Evolutionary conservation across 2,888 invertebrate species (phyloP).

Genomic region (Augochlorella aurata): DNA sequence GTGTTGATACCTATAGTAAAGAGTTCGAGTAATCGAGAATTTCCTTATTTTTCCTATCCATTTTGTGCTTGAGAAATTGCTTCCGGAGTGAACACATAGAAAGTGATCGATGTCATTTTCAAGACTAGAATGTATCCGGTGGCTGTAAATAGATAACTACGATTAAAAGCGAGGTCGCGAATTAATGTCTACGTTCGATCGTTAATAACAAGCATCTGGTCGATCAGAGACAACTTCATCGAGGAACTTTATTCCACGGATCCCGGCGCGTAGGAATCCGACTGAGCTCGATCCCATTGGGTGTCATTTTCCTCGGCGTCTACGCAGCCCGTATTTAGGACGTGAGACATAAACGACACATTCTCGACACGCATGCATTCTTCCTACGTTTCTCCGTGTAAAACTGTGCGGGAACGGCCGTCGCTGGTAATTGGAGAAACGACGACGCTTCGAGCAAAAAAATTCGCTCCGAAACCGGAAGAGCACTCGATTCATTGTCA

Average conservation of each 20-base stretch:
- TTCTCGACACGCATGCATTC: constrained; percentile 52
- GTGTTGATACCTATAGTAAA: too few species aligned
- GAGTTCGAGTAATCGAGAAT: too few species aligned
- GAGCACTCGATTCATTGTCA: constrained; percentile 49
- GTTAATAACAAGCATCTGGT: neutral
- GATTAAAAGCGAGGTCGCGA: too few species aligned
- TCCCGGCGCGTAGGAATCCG: constrained; percentile 1
- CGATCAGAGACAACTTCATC: constrained; percentile 3
- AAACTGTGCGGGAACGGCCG: constrained; percentile 31
- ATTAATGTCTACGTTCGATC: too few species aligned
- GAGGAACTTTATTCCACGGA: neutral
- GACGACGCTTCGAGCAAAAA: constrained; percentile 36
- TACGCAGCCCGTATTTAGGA: constrained; percentile 59
- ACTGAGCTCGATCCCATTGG: constrained; percentile 29
- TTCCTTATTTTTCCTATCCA: too few species aligned
- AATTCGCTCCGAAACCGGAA: constrained; percentile 24
- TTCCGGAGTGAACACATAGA: too few species aligned
- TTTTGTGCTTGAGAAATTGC: too few species aligned
- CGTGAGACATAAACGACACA: constrained; percentile 54
- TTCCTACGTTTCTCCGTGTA: constrained; percentile 38
- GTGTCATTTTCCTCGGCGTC: constrained; percentile 52
- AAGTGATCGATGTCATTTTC: too few species aligned
- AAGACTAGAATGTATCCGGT: too few species aligned
- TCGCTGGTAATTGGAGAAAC: constrained; percentile 42
- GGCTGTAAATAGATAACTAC: too few species aligned